Evolutionary conservation across 1,140 invertebrate species (phyloP).

Genomic region (Formica selysi): DNA sequence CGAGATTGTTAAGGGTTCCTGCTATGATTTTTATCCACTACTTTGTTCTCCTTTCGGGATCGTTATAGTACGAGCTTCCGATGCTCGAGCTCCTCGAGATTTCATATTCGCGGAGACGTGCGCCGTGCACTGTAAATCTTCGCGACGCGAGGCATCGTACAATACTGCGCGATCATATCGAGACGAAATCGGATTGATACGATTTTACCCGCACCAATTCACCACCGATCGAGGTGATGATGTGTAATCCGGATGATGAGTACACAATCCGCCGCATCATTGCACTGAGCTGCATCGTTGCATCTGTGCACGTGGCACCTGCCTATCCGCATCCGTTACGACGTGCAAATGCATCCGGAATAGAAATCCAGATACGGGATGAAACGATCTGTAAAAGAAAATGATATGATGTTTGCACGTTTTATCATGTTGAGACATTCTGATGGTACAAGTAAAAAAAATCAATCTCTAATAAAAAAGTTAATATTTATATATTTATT

Average conservation of each 20-base stretch:
- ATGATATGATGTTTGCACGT: background rate
- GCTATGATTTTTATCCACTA: constrained; percentile 16
- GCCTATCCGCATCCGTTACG: background rate
- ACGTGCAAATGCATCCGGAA: constrained; percentile 40
- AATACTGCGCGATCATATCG: background rate
- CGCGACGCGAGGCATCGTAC: background rate
- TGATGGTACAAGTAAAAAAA: background rate
- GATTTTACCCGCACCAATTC: constrained; percentile 8
- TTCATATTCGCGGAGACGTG: background rate
- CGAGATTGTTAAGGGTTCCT: constrained; percentile 3
- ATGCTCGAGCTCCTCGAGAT: constrained; percentile 6
- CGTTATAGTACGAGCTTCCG: background rate
- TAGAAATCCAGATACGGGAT: constrained; percentile 23
- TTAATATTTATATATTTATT: background rate
- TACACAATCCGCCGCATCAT: background rate
- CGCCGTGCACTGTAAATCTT: background rate
- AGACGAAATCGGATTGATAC: constrained; percentile 4
- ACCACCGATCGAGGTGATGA: constrained; percentile 2
- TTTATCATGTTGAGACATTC: background rate
- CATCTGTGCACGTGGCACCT: background rate
- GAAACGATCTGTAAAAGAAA: constrained; percentile 59
- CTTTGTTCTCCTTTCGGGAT: background rate
- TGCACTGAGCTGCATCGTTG: constrained; percentile 6
- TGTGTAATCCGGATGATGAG: constrained; percentile 6
- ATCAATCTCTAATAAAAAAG: background rate